Evolutionary conservation across 1,140 invertebrate species (phyloP).

Genomic region (Planococcus citri): DNA sequence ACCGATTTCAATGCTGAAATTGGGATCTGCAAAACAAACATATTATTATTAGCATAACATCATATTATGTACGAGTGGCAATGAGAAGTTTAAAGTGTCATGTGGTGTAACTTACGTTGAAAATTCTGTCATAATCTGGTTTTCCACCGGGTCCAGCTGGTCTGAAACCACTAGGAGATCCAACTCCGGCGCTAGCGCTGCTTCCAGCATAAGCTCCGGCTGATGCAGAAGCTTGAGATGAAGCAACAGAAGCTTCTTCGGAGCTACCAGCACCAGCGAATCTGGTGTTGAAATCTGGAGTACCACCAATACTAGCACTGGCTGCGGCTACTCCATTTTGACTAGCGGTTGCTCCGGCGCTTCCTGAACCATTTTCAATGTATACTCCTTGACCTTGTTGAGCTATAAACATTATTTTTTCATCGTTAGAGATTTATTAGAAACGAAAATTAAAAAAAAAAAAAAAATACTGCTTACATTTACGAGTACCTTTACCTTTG

Average conservation of each 20-base stretch:
- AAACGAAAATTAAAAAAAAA: too few relatives aligned
- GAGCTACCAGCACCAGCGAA: background rate
- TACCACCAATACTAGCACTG: background rate
- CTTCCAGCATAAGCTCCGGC: background rate
- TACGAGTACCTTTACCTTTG: slow-evolving; percentile 12
- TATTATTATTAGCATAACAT: background rate
- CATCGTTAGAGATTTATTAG: too few relatives aligned
- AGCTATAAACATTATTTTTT: background rate
- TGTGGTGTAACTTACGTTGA: slow-evolving; percentile 18
- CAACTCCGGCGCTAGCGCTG: background rate
- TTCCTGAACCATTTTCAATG: background rate
- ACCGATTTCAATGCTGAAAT: slow-evolving; percentile 23
- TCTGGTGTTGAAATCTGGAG: background rate
- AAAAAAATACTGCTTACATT: background rate
- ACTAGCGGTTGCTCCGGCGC: background rate
- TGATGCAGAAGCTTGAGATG: background rate
- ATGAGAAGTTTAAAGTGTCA: too few relatives aligned
- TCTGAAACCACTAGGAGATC: background rate
- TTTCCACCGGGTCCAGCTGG: slow-evolving; percentile 10
- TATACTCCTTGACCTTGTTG: background rate
- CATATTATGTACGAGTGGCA: background rate
- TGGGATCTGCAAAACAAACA: slow-evolving; percentile 22
- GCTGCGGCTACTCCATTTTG: background rate
- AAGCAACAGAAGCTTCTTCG: background rate
- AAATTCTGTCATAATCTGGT: slow-evolving; percentile 22